Evolutionary conservation across 2,113 vertebrate genomes (phyloP).

Genomic region (Podiceps cristatus): DNA sequence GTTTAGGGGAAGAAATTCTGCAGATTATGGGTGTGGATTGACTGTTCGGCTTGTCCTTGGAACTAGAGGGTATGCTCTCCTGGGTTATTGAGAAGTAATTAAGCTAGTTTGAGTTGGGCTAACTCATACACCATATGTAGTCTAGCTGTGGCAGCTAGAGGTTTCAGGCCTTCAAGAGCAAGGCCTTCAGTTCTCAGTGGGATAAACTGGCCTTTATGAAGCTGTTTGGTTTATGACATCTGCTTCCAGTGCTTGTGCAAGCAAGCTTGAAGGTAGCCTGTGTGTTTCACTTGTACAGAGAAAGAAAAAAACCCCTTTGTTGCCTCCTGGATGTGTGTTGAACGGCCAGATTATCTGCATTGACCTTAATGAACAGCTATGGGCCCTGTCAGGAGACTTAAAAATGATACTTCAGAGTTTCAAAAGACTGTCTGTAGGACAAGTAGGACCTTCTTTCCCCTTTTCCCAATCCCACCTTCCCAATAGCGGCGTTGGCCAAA

Average conservation of each 20-base stretch:
- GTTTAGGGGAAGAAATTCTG: neutral
- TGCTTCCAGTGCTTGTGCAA: neutral
- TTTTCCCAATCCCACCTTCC: neutral
- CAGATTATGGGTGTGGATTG: neutral
- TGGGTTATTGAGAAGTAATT: neutral
- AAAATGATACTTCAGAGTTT: neutral
- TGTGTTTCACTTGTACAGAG: neutral
- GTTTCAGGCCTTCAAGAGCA: no score
- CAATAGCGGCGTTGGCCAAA: accelerated
- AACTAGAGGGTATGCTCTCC: neutral
- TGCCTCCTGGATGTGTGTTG: neutral
- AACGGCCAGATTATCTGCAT: neutral
- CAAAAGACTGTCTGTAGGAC: neutral
- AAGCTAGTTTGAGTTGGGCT: neutral
- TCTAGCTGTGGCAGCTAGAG: neutral
- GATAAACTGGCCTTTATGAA: neutral
- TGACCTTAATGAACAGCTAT: neutral
- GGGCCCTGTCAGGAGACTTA: neutral
- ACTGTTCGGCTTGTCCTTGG: neutral
- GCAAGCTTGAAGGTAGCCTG: neutral
- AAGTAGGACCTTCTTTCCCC: neutral
- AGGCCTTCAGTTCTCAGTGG: neutral
- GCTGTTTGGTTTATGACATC: neutral
- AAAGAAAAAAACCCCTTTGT: neutral
- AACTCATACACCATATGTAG: neutral